These are phyloP conservation scores for Myotis yumanensis DNA, from an alignment of 2,113 vertebrate genomes.

Conservation along the genomic window DNA sequence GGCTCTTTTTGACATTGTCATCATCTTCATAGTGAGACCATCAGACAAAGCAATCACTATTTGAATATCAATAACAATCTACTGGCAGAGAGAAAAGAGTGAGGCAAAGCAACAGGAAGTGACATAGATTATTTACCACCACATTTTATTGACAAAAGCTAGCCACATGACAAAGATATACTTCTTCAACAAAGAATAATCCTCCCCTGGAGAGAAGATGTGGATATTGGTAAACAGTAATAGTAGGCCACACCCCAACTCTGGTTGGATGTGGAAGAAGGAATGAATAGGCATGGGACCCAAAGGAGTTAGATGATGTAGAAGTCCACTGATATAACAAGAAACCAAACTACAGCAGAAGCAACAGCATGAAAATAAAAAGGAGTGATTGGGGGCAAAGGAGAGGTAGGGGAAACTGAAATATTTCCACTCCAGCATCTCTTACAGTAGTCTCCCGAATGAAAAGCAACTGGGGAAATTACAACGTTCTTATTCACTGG, in stretches of 20 bases:
- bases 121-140: neutral
- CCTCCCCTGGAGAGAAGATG: neutral
- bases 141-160: neutral
- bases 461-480: neutral
- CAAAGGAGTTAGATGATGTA: neutral
- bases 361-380: neutral
- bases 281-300: neutral
- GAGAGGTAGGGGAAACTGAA: neutral
- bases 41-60: neutral
- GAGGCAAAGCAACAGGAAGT: neutral
- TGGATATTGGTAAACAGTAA: neutral
- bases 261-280: neutral
- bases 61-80: neutral
- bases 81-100: neutral
- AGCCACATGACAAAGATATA: neutral
- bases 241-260: neutral
- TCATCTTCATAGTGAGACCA: neutral
- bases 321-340: neutral
- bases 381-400: no score
- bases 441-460: neutral
- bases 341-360: neutral
- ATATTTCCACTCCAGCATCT: neutral
- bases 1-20: neutral
- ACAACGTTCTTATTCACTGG: neutral
- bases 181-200: neutral